phyloP scores from a whole-genome alignment of 2,888 invertebrate species.

The Matsumyia berberina region DNA sequence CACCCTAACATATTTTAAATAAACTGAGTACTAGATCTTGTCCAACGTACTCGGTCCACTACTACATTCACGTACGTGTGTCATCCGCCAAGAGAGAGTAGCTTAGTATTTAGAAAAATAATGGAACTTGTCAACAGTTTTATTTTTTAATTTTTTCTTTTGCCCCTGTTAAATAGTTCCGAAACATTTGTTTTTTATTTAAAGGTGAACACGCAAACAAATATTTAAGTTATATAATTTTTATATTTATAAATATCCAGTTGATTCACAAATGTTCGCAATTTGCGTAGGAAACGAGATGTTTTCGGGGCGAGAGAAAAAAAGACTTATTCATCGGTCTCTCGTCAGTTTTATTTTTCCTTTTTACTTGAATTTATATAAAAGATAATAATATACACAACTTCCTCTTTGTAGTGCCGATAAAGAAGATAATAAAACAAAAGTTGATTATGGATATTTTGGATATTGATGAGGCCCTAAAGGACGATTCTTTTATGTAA shows the following conservation, averaged over 20 bases:
- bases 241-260: slow-evolving; percentile 56
- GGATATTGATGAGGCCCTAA: slow-evolving; percentile 83
- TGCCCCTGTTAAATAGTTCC: slow-evolving; percentile 65
- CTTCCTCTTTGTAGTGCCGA: slow-evolving; percentile 55
- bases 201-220: slow-evolving; percentile 63
- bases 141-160: slow-evolving; percentile 69
- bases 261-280: slow-evolving; percentile 22
- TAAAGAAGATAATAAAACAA: slow-evolving; percentile 35
- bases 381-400: slow-evolving; percentile 17
- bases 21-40: slow-evolving; percentile 24
- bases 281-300: slow-evolving; percentile 61
- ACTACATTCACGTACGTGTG: slow-evolving; percentile 59
- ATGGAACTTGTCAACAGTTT: slow-evolving; percentile 74
- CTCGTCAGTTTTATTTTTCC: slow-evolving; percentile 14
- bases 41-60: background rate
- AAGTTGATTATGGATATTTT: slow-evolving; percentile 82
- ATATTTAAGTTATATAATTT: slow-evolving; percentile 66
- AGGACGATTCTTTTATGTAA: slow-evolving; percentile 84
- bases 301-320: slow-evolving; percentile 49
- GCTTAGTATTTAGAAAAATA: slow-evolving; percentile 68
- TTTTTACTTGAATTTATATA: slow-evolving; percentile 30
- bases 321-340: slow-evolving; percentile 37
- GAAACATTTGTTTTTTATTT: slow-evolving; percentile 70
- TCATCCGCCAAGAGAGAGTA: slow-evolving; percentile 66
- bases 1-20: background rate